These are phyloP conservation scores for Eudemis profundana DNA, from an alignment of 2,888 invertebrate genomes.

Conservation along the genomic window DNA sequence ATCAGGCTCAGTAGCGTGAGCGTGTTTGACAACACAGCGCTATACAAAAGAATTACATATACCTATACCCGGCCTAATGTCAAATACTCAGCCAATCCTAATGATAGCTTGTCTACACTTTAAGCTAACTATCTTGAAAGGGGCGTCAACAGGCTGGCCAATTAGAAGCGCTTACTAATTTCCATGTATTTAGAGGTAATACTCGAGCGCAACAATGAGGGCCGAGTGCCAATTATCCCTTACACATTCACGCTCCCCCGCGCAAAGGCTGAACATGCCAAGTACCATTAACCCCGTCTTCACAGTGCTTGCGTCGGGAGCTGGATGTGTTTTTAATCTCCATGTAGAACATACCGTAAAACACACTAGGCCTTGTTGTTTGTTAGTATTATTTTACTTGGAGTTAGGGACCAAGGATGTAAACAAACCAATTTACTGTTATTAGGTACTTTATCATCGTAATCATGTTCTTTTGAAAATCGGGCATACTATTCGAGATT, in stretches of 20 bases:
- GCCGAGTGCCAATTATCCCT: conserved; percentile 40
- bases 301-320: background rate
- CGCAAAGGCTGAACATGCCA: conserved; percentile 16
- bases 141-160: background rate
- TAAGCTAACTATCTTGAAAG: background rate
- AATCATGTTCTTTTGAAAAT: no score
- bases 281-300: conserved; percentile 30
- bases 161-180: conserved; percentile 32
- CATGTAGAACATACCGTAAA: background rate
- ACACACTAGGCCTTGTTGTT: background rate
- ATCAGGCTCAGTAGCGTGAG: no score
- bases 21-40: no score
- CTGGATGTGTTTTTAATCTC: conserved; percentile 14
- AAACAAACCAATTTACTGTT: no score
- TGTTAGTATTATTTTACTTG: no score
- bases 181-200: conserved; percentile 25
- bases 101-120: no score
- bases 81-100: no score
- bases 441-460: no score
- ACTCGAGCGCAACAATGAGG: conserved; percentile 26
- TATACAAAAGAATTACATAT: no score
- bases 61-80: no score
- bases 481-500: no score
- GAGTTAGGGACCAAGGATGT: no score
- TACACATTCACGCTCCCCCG: conserved; percentile 19